Base-by-base conservation (phyloP, 1,140 invertebrate species). In the Stratiolaelaps scimitus region DNA sequence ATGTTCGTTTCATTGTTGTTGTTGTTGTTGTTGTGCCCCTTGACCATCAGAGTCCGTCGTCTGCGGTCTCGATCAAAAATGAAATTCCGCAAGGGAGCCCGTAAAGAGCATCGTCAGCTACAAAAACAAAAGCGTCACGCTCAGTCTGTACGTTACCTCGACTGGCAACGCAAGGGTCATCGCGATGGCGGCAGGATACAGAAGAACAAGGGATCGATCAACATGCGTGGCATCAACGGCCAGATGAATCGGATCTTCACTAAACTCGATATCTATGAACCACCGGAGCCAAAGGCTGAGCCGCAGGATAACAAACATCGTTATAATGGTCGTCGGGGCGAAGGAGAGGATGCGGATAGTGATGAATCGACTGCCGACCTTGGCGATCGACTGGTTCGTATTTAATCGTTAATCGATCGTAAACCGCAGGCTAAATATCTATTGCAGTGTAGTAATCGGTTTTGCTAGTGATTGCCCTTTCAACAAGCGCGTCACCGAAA, bases 181-280 rank as follows among this genome's bases (percentile, higher is more conserved):
- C 2, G 53, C 26, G 23, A 26, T 17, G 34, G 53, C 2, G 23
- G 23, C 17, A 60, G 26, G 10, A 60, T 60, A 2, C 53, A 60
- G 23, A 60, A 60, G 53, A 26, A 26, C 15, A 26, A 34, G 23
- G 23, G 26, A 2, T 40, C 34, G 34, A 40, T 40, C 4, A 60
- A 60, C 53, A 60, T 60, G 53, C 26, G 53, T 60, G 53, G 53
- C 15, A 60, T 60, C 53, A 60, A 60, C 34, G 53, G 53, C 17
- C 53, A 60, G 53, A 60, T 60, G 53, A 60, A 60, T 23, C 26
- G 53, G 34, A 60, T 60, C 10, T 60, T 60, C 23, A 29, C 53
- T 13, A 17, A 60, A 34, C 53, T 60, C 23, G 53, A 60, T 60
- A 60, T 60, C 4, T 60, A 29, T 23, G 34, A 26, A 34, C 15